These are phyloP conservation scores for Palythoa caribaeorum DNA, from an alignment of 92 coral and sea anemone species.

Conservation along the genomic window DNA sequence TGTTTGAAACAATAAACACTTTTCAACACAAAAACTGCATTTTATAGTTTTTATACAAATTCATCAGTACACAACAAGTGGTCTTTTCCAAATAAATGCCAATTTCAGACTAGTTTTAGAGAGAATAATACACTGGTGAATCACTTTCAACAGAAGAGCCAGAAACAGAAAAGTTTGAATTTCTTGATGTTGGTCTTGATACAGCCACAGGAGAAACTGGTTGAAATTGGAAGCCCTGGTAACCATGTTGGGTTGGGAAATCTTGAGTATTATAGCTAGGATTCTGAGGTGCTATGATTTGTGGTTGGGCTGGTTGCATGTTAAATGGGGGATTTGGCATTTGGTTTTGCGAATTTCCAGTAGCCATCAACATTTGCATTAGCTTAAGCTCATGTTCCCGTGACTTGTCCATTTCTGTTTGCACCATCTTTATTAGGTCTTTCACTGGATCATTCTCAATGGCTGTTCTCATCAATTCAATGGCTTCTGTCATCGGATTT, in stretches of 20 bases:
- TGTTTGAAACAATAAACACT: slow-evolving; percentile 11
- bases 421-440: slow-evolving; percentile 26
- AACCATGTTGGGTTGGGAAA: slow-evolving; percentile 28
- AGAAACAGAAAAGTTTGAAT: slow-evolving; percentile 32
- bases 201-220: slow-evolving; percentile 31
- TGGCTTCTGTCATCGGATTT: slow-evolving; percentile 23
- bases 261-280: slow-evolving; percentile 23
- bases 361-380: slow-evolving; percentile 28
- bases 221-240: slow-evolving; percentile 33
- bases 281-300: slow-evolving; percentile 17
- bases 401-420: slow-evolving; percentile 34
- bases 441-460: slow-evolving; percentile 35
- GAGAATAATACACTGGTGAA: slow-evolving; percentile 25
- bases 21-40: not conserved
- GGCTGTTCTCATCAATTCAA: slow-evolving; percentile 32
- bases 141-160: slow-evolving; percentile 35
- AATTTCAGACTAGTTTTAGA: slow-evolving; percentile 16
- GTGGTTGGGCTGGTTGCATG: slow-evolving; percentile 22
- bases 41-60: slow-evolving; percentile 8
- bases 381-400: slow-evolving; percentile 35
- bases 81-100: slow-evolving; percentile 17
- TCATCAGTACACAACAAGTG: slow-evolving; percentile 28
- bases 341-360: slow-evolving; percentile 20
- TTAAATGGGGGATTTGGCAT: slow-evolving; percentile 40
- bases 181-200: slow-evolving; percentile 33